phyloP scores from a whole-genome alignment of 2,113 vertebrate genomes.

The Elephantulus edwardii region DNA sequence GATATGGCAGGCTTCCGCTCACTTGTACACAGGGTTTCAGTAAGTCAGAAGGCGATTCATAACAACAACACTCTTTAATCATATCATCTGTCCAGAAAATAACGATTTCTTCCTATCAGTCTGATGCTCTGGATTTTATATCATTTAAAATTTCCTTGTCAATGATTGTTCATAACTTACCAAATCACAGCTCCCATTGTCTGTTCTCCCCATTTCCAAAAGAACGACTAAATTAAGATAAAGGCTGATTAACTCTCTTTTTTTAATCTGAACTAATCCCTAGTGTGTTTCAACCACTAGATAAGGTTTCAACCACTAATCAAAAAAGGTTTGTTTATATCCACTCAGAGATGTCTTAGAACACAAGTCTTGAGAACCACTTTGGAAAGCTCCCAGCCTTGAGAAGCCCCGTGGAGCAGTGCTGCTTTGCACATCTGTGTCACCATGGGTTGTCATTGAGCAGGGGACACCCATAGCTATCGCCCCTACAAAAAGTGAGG shows the following conservation, averaged over 20 bases:
- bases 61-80: neutral
- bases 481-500: too few relatives aligned
- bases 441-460: neutral
- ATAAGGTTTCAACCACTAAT: neutral
- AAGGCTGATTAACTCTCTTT: neutral
- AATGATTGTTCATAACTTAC: neutral
- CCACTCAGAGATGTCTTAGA: neutral
- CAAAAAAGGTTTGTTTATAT: neutral
- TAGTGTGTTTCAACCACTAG: neutral
- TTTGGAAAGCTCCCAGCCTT: neutral
- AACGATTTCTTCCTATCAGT: neutral
- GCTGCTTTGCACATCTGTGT: neutral
- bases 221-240: neutral
- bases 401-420: neutral
- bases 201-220: neutral
- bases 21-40: too few relatives aligned
- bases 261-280: neutral
- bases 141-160: neutral
- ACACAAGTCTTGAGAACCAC: neutral
- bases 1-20: too few relatives aligned
- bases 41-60: too few relatives aligned
- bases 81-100: neutral
- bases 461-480: too few relatives aligned
- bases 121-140: neutral
- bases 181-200: neutral